These are phyloP conservation scores for Gymnopithys bicolor DNA, from an alignment of 2,797 vertebrate genomes.

Conservation along the genomic window DNA sequence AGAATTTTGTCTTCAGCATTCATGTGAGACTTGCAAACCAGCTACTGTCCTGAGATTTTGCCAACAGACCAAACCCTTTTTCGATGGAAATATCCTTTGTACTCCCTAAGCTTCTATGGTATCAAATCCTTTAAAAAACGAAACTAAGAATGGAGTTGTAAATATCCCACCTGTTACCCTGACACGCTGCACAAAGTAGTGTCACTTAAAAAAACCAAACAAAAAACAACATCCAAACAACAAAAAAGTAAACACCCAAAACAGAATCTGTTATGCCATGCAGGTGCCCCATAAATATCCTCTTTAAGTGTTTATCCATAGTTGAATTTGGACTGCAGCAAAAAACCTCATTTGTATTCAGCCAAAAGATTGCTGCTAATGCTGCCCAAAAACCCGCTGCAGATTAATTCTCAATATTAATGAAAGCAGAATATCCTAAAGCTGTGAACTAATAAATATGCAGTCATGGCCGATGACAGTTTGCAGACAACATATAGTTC, in stretches of 20 bases:
- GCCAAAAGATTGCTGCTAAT: background rate
- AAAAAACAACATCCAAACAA: background rate
- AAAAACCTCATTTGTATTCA: conserved; percentile 5
- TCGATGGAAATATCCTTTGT: background rate
- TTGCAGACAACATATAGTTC: background rate
- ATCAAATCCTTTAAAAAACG: background rate
- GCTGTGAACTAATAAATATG: background rate
- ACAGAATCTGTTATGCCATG: background rate
- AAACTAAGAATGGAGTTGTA: background rate
- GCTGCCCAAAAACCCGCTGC: background rate
- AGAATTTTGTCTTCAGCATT: background rate
- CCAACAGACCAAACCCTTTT: background rate
- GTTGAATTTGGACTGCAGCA: background rate
- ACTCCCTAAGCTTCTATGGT: background rate
- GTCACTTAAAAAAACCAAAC: background rate
- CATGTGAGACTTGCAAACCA: background rate
- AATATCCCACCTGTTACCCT: background rate
- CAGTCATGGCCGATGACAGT: background rate
- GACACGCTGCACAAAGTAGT: background rate
- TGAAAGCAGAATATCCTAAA: conserved; percentile 24
- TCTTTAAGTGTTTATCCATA: background rate
- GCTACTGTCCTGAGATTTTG: background rate
- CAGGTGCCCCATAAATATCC: background rate
- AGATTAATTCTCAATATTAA: conserved; percentile 41
- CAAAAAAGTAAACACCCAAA: background rate